phyloP scores from a whole-genome alignment of 37 sponge, comb jelly and placozoan genomes.

The Ianthella basta region DNA sequence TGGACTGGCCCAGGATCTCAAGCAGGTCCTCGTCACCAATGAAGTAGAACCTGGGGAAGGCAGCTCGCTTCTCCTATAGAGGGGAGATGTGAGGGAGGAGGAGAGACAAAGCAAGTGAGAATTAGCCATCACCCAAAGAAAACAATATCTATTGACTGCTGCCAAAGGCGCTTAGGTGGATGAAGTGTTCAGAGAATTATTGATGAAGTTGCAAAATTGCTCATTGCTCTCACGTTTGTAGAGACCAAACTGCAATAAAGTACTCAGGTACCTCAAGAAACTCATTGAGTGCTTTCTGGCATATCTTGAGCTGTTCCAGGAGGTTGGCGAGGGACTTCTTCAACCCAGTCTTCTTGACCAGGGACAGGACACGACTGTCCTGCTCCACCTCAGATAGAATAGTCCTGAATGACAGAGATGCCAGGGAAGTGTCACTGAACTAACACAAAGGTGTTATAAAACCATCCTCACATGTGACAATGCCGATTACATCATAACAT shows the following conservation, averaged over 20 bases:
- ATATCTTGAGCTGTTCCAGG: constrained; percentile 91
- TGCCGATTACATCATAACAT: neutral
- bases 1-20: constrained; percentile 98
- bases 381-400: constrained; percentile 74
- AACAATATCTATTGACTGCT: too few species aligned
- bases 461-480: neutral
- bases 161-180: too few species aligned
- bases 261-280: constrained; percentile 93
- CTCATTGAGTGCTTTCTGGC: constrained; percentile 97
- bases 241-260: too few species aligned
- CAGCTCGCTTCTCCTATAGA: constrained; percentile 86
- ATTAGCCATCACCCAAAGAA: too few species aligned
- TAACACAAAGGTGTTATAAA: neutral
- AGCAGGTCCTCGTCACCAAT: constrained; percentile 98
- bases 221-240: too few species aligned
- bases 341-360: constrained; percentile 71
- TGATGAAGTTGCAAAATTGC: too few species aligned
- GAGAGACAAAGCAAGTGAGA: too few species aligned
- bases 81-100: too few species aligned
- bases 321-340: constrained; percentile 68
- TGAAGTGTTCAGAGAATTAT: too few species aligned
- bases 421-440: neutral
- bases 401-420: constrained; percentile 30
- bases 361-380: constrained; percentile 84
- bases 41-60: constrained; percentile 97